Evolutionary conservation across 2,888 invertebrate genomes (phyloP).

Genomic region (Rhimphoctona megacephalus): DNA sequence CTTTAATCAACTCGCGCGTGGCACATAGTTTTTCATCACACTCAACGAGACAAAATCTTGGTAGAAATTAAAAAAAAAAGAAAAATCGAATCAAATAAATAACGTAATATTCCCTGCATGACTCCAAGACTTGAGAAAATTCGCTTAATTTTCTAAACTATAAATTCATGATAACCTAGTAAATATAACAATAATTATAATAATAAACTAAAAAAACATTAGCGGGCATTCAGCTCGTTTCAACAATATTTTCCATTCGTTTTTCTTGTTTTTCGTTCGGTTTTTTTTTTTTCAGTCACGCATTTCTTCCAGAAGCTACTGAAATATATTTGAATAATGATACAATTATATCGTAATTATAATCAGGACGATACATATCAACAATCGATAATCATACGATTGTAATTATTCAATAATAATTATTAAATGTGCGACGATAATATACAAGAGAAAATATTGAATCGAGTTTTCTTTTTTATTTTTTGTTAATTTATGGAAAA

Average conservation of each 20-base stretch:
- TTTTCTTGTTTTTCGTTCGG: neutral
- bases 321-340: constrained; percentile 34
- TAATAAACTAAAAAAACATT: constrained; percentile 37
- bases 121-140: constrained; percentile 35
- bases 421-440: constrained; percentile 41
- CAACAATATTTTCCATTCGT: constrained; percentile 30
- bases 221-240: constrained; percentile 22
- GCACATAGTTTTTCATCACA: constrained; percentile 44
- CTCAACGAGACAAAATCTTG: constrained; percentile 53
- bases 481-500: neutral
- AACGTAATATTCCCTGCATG: constrained; percentile 59
- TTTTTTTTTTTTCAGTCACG: constrained; percentile 19
- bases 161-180: constrained; percentile 26
- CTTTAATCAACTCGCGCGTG: constrained; percentile 53
- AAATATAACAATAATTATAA: constrained; percentile 49
- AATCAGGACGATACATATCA: constrained; percentile 56
- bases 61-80: constrained; percentile 33
- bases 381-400: constrained; percentile 52
- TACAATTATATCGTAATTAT: constrained; percentile 27
- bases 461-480: neutral
- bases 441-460: constrained; percentile 15
- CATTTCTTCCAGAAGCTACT: constrained; percentile 47
- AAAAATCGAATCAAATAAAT: constrained; percentile 54
- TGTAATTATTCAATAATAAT: constrained; percentile 42
- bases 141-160: constrained; percentile 31